A percentile compares a stretch with the other conserved stretches of the same genome.
phyloP scores from a whole-genome alignment of 2,113 vertebrate species.

The Odobenus rosmarus region DNA sequence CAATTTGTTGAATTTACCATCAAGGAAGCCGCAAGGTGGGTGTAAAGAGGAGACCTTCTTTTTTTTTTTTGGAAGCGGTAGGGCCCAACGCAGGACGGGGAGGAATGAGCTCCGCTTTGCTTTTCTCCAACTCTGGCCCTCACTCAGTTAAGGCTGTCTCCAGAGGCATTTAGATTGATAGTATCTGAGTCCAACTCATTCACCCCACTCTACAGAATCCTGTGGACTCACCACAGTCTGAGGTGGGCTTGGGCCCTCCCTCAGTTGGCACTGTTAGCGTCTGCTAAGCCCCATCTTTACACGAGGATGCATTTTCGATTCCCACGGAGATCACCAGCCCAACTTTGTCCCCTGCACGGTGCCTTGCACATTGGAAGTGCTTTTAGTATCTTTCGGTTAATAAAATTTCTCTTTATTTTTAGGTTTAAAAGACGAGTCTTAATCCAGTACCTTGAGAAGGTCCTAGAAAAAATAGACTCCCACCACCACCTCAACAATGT shows the following conservation, averaged over 20 bases:
- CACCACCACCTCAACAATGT: constrained; percentile 84
- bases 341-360: neutral
- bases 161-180: neutral
- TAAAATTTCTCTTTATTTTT: constrained; percentile 58
- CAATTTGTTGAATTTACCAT: constrained; percentile 98
- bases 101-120: neutral
- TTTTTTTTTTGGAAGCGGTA: neutral
- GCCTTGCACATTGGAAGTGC: neutral
- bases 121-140: constrained; percentile 19
- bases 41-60: constrained; percentile 19
- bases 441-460: constrained; percentile 97
- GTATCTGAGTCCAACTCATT: neutral
- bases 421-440: constrained; percentile 99
- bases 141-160: neutral
- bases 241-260: neutral
- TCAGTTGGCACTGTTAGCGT: neutral
- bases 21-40: constrained; percentile 96
- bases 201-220: neutral
- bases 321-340: neutral
- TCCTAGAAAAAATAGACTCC: constrained; percentile 91
- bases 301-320: neutral
- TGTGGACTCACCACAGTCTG: neutral
- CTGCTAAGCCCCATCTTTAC: neutral
- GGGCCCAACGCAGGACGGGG: neutral
- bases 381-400: constrained; percentile 27